Percentiles rank a stretch among this genome's conserved stretches.
Evolutionary conservation across 2,113 vertebrate species (phyloP).

Genomic region (Aegithalos caudatus): DNA sequence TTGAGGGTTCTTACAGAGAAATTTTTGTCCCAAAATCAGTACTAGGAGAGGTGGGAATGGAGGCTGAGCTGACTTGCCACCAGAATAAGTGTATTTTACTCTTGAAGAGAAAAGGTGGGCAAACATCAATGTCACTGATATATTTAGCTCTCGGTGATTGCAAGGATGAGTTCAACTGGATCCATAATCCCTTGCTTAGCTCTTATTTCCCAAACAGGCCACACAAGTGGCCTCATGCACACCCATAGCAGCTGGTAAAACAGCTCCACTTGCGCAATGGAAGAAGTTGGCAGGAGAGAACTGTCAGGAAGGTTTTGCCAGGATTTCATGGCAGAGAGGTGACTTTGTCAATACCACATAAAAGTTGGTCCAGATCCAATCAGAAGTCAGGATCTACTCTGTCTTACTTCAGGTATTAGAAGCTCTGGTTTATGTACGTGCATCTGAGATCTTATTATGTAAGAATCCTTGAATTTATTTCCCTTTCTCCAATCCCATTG

Average conservation of each 20-base stretch:
- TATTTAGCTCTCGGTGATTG: background rate
- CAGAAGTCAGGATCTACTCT: background rate
- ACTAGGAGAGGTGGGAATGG: background rate
- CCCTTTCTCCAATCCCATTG: background rate
- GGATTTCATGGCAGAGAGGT: background rate
- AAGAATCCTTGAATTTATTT: background rate
- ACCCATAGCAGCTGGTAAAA: constrained; percentile 17
- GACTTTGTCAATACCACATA: background rate
- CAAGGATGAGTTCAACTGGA: background rate
- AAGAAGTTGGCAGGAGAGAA: background rate
- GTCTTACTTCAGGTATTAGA: background rate
- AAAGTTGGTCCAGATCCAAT: background rate
- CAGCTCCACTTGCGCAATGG: background rate
- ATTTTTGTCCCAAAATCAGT: background rate
- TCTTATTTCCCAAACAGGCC: background rate
- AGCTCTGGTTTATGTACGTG: background rate
- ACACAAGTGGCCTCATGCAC: constrained; percentile 13
- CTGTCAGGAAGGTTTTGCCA: background rate
- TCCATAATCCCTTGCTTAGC: background rate
- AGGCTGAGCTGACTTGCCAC: background rate
- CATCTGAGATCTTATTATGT: background rate
- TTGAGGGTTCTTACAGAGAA: background rate
- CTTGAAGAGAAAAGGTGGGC: background rate
- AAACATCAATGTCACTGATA: background rate
- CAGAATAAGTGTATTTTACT: background rate